These are phyloP conservation scores for Caenorhabditis sp. DNA, from an alignment of 2,888 invertebrate species.

Conservation along the genomic window DNA sequence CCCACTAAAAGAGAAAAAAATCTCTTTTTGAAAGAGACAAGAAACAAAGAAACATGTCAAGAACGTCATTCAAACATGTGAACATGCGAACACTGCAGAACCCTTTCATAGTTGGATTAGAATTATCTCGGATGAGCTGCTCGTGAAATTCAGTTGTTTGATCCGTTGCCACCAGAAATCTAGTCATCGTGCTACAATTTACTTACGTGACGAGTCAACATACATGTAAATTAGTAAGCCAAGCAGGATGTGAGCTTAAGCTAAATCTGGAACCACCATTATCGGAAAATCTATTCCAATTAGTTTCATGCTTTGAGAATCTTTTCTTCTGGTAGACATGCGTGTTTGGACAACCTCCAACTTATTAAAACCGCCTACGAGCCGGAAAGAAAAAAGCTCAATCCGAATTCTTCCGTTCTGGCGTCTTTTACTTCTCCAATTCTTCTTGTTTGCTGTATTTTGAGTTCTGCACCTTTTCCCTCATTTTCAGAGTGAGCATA, in stretches of 20 bases:
- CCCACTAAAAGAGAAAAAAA: neutral
- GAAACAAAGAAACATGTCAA: constrained; percentile 14
- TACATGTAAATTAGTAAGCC: neutral
- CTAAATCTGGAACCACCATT: neutral
- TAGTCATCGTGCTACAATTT: neutral
- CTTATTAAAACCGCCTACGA: constrained; percentile 56
- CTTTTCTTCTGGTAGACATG: constrained; percentile 7
- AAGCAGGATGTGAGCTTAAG: neutral
- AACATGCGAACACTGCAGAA: neutral
- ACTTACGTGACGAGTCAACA: neutral
- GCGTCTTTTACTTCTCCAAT: constrained; percentile 14
- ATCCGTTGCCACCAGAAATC: constrained; percentile 9
- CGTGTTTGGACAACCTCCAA: constrained; percentile 42
- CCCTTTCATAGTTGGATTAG: constrained; percentile 23
- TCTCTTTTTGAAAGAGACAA: neutral
- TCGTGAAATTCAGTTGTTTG: constrained; percentile 15
- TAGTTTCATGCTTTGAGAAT: neutral
- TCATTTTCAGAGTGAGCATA: constrained; percentile 14
- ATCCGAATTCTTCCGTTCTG: constrained; percentile 1
- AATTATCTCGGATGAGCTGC: neutral
- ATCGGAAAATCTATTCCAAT: neutral
- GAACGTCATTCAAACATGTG: constrained; percentile 26
- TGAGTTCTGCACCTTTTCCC: constrained; percentile 10
- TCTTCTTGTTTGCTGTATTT: constrained; percentile 12
- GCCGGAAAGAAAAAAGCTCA: constrained; percentile 8